Evolutionary conservation across 2,888 invertebrate genomes (phyloP), one percentile per base, ranked within the genome.

Genomic region (Synergus japonicus): DNA sequence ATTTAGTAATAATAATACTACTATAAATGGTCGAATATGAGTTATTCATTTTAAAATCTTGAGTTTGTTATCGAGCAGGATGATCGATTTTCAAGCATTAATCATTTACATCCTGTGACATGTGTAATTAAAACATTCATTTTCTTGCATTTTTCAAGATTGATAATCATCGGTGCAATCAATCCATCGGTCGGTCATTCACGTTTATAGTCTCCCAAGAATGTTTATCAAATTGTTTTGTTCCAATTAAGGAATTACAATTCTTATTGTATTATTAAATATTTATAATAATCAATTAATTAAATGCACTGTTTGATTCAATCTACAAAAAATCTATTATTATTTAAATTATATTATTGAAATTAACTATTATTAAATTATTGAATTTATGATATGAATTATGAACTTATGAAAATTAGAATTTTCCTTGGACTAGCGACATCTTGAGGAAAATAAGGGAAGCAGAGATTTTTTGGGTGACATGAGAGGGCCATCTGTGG

Each of bases 401-500:
- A 29, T 29, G 29, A 29, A 29, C 29, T 29, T 29, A 3, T 60
- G 22, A 22, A 60, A 22, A 22, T 1, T 22, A 22, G 12, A 22
- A 60, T 22, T 60, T 60, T 18, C 60, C 18, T 10, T 29, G 49
- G 1, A 49, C 15, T 54, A 37, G n/a, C 81, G 82, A 82, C 82
- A 82, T 81, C 82, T 82, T 73, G 15, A 49, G 49, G 49, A 8
- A 49, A 54, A 22, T 7, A 12, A 49, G 69, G 49, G 22, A 73
- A 73, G 29, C 46, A 49, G 46, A 15, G 15, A 73, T 37, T 29
- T 76, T 78, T 67, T 43, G 41, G 60, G 29, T 73, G 67, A 63
- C 73, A 79, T 73, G 8, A 43, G n/a, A 22, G 12, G 58, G 83
- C 78, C 81, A 80, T 80, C 83, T 83, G 29, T 80, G 77, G 80